Evolutionary conservation across 2,888 invertebrate genomes (phyloP), one percentile per base, ranked within the genome.

Genomic region (Antheraea assamensis): DNA sequence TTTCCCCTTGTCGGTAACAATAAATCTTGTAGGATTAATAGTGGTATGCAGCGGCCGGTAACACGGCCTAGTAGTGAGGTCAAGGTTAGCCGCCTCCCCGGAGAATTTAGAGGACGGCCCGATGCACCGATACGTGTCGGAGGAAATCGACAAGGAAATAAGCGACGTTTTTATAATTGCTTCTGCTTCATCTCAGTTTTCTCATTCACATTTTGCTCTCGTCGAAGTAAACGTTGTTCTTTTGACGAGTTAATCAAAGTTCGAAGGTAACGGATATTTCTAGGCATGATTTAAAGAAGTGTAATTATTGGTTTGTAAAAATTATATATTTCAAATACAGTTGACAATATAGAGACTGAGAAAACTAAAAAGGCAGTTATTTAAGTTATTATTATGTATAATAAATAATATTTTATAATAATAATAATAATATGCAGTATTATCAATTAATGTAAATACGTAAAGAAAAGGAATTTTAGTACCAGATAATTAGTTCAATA

Each of bases 141-240:
- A 68, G 68, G 68, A 68, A 68, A 68, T 68, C 19, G 35, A 35
- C 68, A 21, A 31, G 68, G 68, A 68, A 68, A 68, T 68, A 68
- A n/a, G 21, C 17, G n/a, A 68, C 8, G 35, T 21, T 35, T 31
- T 68, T n/a, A n/a, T 68, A 13, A 68, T 66, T 68, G 68, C 35
- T n/a, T 68, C 21, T 24, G 58, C 58, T 35, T 24, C 31, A 61
- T 61, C 8, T 61, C 19, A 27, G 27, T 27, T 27, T 24, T 61
- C 13, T 27, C 17, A 61, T 27, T 27, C 10, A 27, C 24, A 10
- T 61, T 24, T 61, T 24, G 4, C 27, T 15, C 61, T 64, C 58
- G 58, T 24, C 24, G 58, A n/a, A 58, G 58, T 15, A 15, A 21
- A 52, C 3, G 1, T 21, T 19, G 52, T 52, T 52, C 52, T 52